Conservation (phyloP, 2,113 vertebrate species). For the Ceyx cyanopectus region DNA sequence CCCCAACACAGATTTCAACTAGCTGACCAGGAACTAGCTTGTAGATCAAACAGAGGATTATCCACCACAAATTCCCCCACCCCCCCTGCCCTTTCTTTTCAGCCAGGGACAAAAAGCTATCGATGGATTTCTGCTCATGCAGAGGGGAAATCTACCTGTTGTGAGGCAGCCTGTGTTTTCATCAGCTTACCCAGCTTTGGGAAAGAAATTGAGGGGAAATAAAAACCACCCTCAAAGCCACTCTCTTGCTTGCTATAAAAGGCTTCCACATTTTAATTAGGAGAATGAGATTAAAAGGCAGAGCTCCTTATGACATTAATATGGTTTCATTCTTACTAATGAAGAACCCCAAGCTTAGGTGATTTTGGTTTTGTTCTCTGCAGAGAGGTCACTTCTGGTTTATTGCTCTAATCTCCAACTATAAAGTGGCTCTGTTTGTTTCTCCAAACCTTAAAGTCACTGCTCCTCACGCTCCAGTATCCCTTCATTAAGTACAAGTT, state of each 20-base stretch:
- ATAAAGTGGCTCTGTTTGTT: background rate
- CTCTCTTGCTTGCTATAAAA: background rate
- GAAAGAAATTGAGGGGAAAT: background rate
- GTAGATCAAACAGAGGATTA: background rate
- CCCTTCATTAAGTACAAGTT: slow-evolving; percentile 22
- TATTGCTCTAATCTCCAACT: slow-evolving; percentile 6
- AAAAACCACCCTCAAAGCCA: background rate
- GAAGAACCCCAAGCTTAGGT: background rate
- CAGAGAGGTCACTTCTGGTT: background rate
- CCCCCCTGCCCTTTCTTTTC: background rate
- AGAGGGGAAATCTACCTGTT: background rate
- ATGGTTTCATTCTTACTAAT: background rate
- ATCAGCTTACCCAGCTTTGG: background rate
- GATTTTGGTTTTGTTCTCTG: background rate
- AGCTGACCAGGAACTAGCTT: background rate
- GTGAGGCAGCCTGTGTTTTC: background rate
- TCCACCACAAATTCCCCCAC: background rate
- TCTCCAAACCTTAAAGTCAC: slow-evolving; percentile 13
- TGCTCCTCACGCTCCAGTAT: background rate
- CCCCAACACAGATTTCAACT: background rate
- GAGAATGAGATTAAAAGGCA: slow-evolving; percentile 24
- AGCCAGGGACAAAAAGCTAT: background rate
- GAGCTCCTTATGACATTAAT: slow-evolving; percentile 1
- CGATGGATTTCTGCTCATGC: background rate
- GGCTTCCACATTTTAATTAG: slow-evolving; percentile 36